These are phyloP conservation scores for Anarsia innoxiella DNA, from an alignment of 2,888 invertebrate species.

Conservation along the genomic window DNA sequence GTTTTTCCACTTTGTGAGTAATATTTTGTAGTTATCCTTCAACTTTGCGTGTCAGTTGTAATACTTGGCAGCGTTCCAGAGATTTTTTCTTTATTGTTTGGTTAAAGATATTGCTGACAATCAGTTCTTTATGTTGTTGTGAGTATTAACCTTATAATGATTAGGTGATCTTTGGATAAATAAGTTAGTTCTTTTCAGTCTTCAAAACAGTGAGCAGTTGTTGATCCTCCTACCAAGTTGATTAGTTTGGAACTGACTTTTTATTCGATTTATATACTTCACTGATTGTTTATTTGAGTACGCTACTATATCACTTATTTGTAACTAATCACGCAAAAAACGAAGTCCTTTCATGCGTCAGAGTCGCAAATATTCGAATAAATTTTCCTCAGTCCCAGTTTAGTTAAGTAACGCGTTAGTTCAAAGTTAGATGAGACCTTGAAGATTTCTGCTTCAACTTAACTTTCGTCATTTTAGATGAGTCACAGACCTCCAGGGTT, in stretches of 20 bases:
- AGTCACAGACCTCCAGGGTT: slow-evolving; percentile 46
- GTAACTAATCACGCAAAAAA: slow-evolving; percentile 12
- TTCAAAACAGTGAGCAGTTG: slow-evolving; percentile 18
- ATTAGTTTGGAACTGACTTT: neutral
- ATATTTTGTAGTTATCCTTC: slow-evolving; percentile 8
- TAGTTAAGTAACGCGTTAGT: slow-evolving; percentile 36
- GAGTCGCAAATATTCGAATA: slow-evolving; percentile 36
- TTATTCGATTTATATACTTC: neutral
- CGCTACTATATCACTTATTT: slow-evolving; percentile 15
- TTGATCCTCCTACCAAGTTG: slow-evolving; percentile 1
- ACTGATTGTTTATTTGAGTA: neutral
- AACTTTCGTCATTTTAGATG: slow-evolving; percentile 73
- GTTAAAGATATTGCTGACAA: slow-evolving; percentile 6
- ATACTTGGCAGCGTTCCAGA: slow-evolving; percentile 33
- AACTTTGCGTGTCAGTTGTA: slow-evolving; percentile 6
- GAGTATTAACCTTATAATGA: slow-evolving; percentile 28
- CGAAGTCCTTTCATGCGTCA: slow-evolving; percentile 29
- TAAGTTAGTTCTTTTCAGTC: slow-evolving; percentile 28
- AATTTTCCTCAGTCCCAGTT: slow-evolving; percentile 43
- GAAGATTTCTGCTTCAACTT: slow-evolving; percentile 59
- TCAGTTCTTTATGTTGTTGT: slow-evolving; percentile 23
- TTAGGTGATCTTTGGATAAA: slow-evolving; percentile 44
- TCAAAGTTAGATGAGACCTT: slow-evolving; percentile 38
- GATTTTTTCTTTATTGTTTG: slow-evolving; percentile 26
- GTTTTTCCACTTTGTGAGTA: slow-evolving; percentile 8